These are phyloP conservation scores for Phenganax stokvisi DNA, from an alignment of 92 coral and sea anemone species.

Conservation along the genomic window DNA sequence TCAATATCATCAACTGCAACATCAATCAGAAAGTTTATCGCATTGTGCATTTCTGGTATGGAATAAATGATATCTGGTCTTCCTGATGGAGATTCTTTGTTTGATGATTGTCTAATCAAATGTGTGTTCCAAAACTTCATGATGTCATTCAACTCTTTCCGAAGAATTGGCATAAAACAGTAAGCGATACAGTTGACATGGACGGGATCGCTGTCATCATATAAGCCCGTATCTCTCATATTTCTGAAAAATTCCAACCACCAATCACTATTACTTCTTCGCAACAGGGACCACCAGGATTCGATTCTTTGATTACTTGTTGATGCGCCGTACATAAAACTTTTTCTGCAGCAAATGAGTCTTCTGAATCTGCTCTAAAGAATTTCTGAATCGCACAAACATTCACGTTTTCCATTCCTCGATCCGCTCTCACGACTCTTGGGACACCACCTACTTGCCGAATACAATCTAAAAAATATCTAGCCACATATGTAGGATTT, in stretches of 20 bases:
- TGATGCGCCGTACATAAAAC: not conserved
- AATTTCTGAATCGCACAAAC: not conserved
- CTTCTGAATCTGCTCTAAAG: conserved; percentile 8
- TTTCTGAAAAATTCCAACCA: conserved; percentile 22
- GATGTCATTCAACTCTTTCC: conserved; percentile 33
- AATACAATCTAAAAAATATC: not conserved
- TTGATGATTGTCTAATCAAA: conserved; percentile 45
- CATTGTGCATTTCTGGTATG: conserved; percentile 48
- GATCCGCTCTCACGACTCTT: not conserved
- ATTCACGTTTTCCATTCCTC: not conserved
- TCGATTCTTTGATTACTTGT: not conserved
- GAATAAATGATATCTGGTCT: conserved; percentile 51
- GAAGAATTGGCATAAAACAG: conserved; percentile 42
- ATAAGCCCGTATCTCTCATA: conserved; percentile 39
- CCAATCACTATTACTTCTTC: not conserved
- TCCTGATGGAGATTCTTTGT: conserved; percentile 47
- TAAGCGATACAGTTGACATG: conserved; percentile 35
- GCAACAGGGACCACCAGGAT: not conserved
- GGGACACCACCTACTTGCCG: not conserved
- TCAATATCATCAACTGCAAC: conserved; percentile 55
- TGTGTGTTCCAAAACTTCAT: conserved; percentile 48
- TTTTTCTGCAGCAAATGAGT: conserved; percentile 1
- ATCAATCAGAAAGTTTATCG: conserved; percentile 49
- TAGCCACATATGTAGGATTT: not conserved
- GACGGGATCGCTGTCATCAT: conserved; percentile 34